Evolutionary conservation across 2,113 vertebrate species (phyloP).

Genomic region (Prietella phreatophila): DNA sequence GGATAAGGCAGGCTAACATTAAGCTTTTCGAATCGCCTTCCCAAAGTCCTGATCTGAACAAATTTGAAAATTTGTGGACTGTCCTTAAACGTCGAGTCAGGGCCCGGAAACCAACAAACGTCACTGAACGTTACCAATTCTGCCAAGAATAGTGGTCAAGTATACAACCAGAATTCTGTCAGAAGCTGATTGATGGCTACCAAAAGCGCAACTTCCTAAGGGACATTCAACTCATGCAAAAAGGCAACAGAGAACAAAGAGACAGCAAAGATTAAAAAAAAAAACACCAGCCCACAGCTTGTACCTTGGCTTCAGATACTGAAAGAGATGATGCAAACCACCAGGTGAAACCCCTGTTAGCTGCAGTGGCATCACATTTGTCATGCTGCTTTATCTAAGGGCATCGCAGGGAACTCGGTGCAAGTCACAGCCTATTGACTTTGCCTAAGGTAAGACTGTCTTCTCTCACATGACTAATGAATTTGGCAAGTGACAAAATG

Average conservation of each 20-base stretch:
- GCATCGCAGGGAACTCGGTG: neutral
- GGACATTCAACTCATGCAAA: neutral
- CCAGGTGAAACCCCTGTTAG: slow-evolving; percentile 13
- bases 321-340: slow-evolving; percentile 17
- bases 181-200: no score
- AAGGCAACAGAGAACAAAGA: neutral
- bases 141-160: no score
- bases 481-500: slow-evolving; percentile 19
- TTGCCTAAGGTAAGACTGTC: slow-evolving; percentile 4
- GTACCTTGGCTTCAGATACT: neutral
- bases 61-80: no score
- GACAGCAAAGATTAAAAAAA: neutral
- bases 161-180: no score
- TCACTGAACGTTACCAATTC: no score
- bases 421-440: slow-evolving; percentile 25
- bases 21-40: no score
- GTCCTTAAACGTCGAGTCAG: no score
- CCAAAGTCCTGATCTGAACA: no score
- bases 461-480: slow-evolving; percentile 19
- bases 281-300: neutral
- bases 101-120: no score
- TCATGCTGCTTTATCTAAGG: slow-evolving; percentile 31
- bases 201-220: no score
- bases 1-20: no score
- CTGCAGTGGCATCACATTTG: slow-evolving; percentile 18